Percentiles rank a stretch among this genome's conserved stretches.
Conservation (phyloP, 2,113 vertebrate species). For the Willisornis vidua region DNA sequence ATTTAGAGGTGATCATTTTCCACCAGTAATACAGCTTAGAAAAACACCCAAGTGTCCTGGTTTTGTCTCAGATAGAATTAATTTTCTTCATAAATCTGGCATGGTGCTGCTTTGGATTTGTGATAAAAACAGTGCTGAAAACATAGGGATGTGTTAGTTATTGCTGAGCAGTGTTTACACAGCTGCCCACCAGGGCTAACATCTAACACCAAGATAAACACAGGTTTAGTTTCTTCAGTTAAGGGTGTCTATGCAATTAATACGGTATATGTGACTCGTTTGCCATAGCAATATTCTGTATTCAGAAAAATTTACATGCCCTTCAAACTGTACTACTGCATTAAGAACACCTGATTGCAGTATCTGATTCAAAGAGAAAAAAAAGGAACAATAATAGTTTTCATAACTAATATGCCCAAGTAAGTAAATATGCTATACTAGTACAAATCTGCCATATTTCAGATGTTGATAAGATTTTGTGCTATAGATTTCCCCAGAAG, state of each 20-base stretch:
- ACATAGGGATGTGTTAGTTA: neutral
- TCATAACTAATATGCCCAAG: neutral
- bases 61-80: neutral
- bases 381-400: neutral
- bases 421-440: neutral
- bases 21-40: neutral
- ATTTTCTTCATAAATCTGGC: neutral
- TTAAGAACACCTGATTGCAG: neutral
- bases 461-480: neutral
- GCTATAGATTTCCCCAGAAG: neutral
- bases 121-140: neutral
- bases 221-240: neutral
- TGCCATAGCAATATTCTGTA: neutral
- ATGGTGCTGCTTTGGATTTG: neutral
- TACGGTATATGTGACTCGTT: neutral
- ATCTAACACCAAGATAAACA: neutral
- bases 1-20: neutral
- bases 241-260: neutral
- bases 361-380: neutral
- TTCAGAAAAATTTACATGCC: neutral
- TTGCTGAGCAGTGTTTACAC: neutral
- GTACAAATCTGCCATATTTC: neutral
- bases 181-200: neutral
- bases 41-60: neutral
- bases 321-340: neutral